Evolutionary conservation across 2,797 vertebrate species (phyloP).

Genomic region (Danio choprae): DNA sequence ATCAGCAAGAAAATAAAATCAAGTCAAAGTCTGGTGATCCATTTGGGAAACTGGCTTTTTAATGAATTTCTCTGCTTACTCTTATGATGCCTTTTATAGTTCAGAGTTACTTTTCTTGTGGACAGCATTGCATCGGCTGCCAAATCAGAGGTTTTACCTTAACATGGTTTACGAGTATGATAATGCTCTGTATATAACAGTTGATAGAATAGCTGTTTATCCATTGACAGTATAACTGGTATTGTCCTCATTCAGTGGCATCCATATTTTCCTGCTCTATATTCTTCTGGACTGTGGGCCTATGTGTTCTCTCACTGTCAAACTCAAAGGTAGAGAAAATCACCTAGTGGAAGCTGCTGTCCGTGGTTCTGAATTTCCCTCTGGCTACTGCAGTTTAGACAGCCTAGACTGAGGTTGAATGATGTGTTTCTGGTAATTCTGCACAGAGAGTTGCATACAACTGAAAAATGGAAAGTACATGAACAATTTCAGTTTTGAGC

Average conservation of each 20-base stretch:
- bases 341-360: constrained; percentile 17
- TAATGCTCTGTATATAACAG: not conserved
- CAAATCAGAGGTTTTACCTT: too few relatives aligned
- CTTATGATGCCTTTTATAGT: not conserved
- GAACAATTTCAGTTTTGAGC: not conserved
- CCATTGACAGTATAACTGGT: not conserved
- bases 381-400: not conserved
- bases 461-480: not conserved
- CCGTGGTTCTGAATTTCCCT: constrained; percentile 27
- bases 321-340: not conserved
- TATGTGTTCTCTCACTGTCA: not conserved
- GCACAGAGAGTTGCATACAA: not conserved
- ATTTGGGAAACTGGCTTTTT: not conserved
- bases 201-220: not conserved
- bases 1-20: too few relatives aligned
- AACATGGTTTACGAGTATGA: not conserved
- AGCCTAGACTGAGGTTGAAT: not conserved
- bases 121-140: not conserved
- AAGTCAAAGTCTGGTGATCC: too few relatives aligned
- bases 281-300: not conserved
- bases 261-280: not conserved
- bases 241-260: not conserved
- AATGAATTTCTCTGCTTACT: not conserved
- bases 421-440: not conserved
- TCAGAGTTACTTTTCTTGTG: not conserved